phyloP scores from a whole-genome alignment of 2,888 invertebrate genomes.

The Sarcophaga subvicina region DNA sequence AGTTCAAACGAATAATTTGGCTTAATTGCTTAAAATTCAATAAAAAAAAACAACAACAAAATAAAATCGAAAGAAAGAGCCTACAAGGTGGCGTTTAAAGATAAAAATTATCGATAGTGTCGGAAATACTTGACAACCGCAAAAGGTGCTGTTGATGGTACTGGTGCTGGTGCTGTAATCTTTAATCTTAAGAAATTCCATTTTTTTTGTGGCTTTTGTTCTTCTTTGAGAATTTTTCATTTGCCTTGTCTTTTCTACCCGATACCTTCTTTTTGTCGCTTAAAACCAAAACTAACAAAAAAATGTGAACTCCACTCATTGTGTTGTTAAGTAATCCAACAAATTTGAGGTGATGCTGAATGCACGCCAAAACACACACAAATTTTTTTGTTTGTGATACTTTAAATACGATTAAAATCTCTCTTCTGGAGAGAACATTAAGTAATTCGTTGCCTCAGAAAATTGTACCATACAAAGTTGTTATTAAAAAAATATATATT shows the following conservation, averaged over 20 bases:
- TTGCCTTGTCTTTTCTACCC: background rate
- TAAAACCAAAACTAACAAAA: background rate
- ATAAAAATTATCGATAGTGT: slow-evolving; percentile 49
- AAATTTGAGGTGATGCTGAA: background rate
- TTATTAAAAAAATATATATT: too few relatives aligned
- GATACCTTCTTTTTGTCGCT: background rate
- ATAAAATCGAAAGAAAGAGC: background rate
- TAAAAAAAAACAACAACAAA: background rate
- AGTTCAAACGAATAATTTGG: slow-evolving; percentile 38
- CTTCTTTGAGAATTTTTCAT: background rate
- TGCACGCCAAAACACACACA: background rate
- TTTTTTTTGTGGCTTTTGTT: background rate
- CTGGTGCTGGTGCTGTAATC: slow-evolving; percentile 29
- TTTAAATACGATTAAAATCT: background rate
- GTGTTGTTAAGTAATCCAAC: background rate
- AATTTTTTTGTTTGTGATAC: background rate
- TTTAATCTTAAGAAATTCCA: slow-evolving; percentile 30
- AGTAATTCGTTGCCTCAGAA: too few relatives aligned
- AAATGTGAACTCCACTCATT: background rate
- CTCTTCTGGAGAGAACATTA: background rate
- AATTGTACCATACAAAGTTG: too few relatives aligned
- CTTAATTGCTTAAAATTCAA: slow-evolving; percentile 37
- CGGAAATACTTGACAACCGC: slow-evolving; percentile 53
- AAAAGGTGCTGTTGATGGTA: slow-evolving; percentile 27
- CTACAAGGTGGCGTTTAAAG: slow-evolving; percentile 55